Percentiles rank a stretch among this genome's conserved stretches.
Evolutionary conservation across 2,113 vertebrate genomes (phyloP).

Genomic region (Myiopsitta monachus): DNA sequence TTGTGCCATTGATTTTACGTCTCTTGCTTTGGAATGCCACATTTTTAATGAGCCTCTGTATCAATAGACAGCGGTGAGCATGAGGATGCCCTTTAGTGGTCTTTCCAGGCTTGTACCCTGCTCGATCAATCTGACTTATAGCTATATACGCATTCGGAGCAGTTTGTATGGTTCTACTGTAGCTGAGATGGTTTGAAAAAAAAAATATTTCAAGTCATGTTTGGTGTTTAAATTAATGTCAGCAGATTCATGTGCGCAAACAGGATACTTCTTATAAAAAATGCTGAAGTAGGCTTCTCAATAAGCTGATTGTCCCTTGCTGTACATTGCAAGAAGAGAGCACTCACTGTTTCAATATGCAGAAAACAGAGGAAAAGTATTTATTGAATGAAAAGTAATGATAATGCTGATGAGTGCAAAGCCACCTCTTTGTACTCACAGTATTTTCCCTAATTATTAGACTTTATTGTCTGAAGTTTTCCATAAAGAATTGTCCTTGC

Average conservation of each 20-base stretch:
- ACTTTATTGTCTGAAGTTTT: not conserved
- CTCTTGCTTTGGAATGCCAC: not conserved
- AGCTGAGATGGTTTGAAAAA: not conserved
- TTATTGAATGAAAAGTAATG: not conserved
- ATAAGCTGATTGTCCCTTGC: not conserved
- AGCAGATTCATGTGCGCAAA: not conserved
- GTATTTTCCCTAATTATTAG: not conserved
- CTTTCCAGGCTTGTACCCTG: not conserved
- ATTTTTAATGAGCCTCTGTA: not conserved
- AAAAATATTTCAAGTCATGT: not conserved
- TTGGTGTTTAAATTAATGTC: not conserved
- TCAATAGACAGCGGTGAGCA: not conserved
- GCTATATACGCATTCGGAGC: not conserved
- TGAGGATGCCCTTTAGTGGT: not conserved
- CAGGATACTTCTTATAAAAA: not conserved
- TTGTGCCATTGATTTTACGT: not conserved
- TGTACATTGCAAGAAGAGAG: not conserved
- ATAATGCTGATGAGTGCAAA: not conserved
- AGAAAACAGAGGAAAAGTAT: not conserved
- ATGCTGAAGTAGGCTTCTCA: not conserved
- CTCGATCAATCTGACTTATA: not conserved
- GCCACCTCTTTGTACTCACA: not conserved
- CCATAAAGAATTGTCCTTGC: not conserved
- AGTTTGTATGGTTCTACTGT: not conserved
- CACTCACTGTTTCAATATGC: not conserved